A percentile compares a stretch with the other conserved stretches of the same genome.
phyloP scores from a whole-genome alignment of 2,888 invertebrate species.

The Crocallis elinguaria region DNA sequence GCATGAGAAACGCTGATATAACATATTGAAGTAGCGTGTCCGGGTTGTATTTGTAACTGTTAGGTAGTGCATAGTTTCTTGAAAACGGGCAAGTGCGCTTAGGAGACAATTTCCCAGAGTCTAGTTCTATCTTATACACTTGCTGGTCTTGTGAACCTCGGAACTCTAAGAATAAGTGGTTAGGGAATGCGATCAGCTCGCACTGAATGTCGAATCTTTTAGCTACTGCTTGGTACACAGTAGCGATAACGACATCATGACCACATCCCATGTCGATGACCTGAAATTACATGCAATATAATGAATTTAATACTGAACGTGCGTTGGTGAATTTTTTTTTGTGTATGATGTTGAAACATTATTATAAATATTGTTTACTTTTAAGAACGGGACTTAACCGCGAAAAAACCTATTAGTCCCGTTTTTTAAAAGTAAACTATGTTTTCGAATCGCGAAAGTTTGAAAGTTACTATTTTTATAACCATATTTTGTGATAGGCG shows the following conservation, averaged over 20 bases:
- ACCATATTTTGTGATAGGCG: too few species aligned
- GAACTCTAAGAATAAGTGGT: constrained; percentile 69
- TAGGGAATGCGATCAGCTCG: constrained; percentile 62
- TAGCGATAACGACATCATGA: constrained; percentile 51
- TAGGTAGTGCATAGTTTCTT: constrained; percentile 5
- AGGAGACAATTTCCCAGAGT: constrained; percentile 52
- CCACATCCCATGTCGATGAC: constrained; percentile 54
- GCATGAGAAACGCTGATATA: constrained; percentile 48
- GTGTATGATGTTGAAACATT: not conserved
- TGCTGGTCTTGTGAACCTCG: constrained; percentile 38
- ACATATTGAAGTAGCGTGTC: constrained; percentile 57
- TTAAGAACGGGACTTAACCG: too few species aligned
- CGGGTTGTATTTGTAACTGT: constrained; percentile 46
- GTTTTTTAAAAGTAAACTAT: too few species aligned
- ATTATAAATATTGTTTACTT: too few species aligned
- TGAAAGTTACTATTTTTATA: too few species aligned
- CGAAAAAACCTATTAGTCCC: too few species aligned
- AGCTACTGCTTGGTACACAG: constrained; percentile 64
- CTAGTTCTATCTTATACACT: constrained; percentile 55
- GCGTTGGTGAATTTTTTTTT: too few species aligned
- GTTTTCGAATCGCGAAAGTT: too few species aligned
- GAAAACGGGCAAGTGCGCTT: constrained; percentile 63
- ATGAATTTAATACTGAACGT: too few species aligned
- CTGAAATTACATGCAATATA: constrained; percentile 43
- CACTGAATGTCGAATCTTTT: constrained; percentile 58